Base-by-base conservation (phyloP, 2,888 invertebrate genomes). In the Meliscaeva auricollis region DNA sequence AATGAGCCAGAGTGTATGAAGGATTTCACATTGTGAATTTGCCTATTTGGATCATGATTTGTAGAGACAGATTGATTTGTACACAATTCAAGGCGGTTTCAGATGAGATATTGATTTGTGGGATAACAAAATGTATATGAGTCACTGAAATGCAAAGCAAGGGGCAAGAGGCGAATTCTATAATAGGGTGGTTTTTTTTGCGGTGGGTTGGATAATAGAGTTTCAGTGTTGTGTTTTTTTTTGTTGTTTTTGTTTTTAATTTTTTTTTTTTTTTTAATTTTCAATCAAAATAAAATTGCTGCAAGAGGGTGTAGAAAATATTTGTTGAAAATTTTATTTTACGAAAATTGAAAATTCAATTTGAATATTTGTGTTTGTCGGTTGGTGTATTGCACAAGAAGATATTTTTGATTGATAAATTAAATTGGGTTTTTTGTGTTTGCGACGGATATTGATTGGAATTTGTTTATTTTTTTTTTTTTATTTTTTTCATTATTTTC, bases 91-190 rank as follows among this genome's bases (percentile, higher is more conserved):
- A 84, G 79, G 83, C 75, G 64, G 44, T 75, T 84, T 66, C 56
- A 52, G 69, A 75, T 79, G 79, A 66, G 77, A 72, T 84, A 80
- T 84, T 75, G 84, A 75, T 84, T 84, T 75, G 79, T 84, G 70
- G 70, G 54, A 69, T 69, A 64, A 54, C 73, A 56, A 70, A 81
- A 69, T 64, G 35, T 70, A 62, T 52, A 3, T 8, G 35, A 35
- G 1, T 32, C 11, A 35, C 17, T 35, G 35, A 17, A 11, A n/a
- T 35, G 35, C 32, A 11, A n/a, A 17, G n/a, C n/a, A 26, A 7
- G 8, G 56, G 32, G 35, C 30, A n/a, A 44, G n/a, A 38, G 11
- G 38, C 8, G 3, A 38, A 60, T 13, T 15, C 13, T 8, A 20
- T 26, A 26, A 9, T 38, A 38, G 15, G 22, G 6, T 30, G n/a